Percentiles rank a stretch among this genome's conserved stretches.
These are phyloP conservation scores for Mactra quadrangularis DNA, from an alignment of 1,140 invertebrate genomes.

Conservation along the genomic window DNA sequence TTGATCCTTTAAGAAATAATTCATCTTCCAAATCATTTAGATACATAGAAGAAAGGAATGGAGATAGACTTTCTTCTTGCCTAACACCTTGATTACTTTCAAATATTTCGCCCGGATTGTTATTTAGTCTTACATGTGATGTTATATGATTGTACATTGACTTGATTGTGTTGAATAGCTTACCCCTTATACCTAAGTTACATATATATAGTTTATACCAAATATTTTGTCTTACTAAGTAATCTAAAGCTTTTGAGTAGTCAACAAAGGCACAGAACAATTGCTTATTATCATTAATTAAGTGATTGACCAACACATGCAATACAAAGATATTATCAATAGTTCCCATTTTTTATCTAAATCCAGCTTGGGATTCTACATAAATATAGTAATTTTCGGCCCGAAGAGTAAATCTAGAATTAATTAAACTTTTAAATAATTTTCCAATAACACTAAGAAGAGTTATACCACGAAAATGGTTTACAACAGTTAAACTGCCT, in stretches of 20 bases:
- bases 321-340: conserved; percentile 65
- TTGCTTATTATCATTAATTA: conserved; percentile 36
- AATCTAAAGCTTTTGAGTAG: conserved; percentile 58
- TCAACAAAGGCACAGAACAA: conserved; percentile 48
- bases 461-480: conserved; percentile 26
- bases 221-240: conserved; percentile 35
- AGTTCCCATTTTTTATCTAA: conserved; percentile 46
- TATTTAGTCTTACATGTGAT: conserved; percentile 28
- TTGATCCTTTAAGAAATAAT: conserved; percentile 5
- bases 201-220: conserved; percentile 17
- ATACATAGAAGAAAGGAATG: conserved; percentile 58
- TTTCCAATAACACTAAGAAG: conserved; percentile 10
- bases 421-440: conserved; percentile 13
- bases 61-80: conserved; percentile 65
- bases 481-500: not conserved
- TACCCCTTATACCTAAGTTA: conserved; percentile 36
- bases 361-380: conserved; percentile 10
- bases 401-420: conserved; percentile 23
- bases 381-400: not conserved
- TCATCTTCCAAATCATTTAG: conserved; percentile 40
- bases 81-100: conserved; percentile 37
- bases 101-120: conserved; percentile 32
- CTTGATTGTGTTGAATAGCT: conserved; percentile 52
- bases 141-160: conserved; percentile 41
- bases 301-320: conserved; percentile 53